Evolutionary conservation across 2,888 invertebrate species (phyloP), one percentile per base, ranked within the genome.

Genomic region (Lasiommata megera): DNA sequence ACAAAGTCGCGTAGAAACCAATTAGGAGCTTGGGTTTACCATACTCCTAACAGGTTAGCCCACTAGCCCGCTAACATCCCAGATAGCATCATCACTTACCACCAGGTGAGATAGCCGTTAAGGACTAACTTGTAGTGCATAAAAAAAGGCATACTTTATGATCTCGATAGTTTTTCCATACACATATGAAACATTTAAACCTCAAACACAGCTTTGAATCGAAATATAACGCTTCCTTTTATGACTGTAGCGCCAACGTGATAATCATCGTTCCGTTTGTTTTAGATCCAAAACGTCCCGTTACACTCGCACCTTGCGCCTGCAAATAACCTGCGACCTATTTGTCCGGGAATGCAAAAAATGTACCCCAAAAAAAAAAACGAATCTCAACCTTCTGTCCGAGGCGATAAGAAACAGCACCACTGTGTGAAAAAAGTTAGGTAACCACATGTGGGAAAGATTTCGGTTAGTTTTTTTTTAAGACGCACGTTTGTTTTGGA

Each of bases 311-410:
- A 90, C 90, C 90, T 89, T 90, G 90, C 89, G 77, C 75, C 79
- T 75, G 79, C 82, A 86, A 86, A 86, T 88, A 89, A 89, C 89
- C 88, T 89, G 88, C 87, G 88, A 88, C 88, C 88, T 87, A 83
- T 81, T 84, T 85, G 84, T 84, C 82, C 82, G 79, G 81, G 70
- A 63, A 59, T 61, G 66, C 23, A 76, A 79, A 84, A 84, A 88
- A 86, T 73, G 66, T 9, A 69, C 72, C 67, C 34, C 51, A 56
- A 28, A 11, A 18, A 2, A 8, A 12, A 9, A 11, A 48, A 6
- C 58, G 2, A 72, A 50, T 64, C 54, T 66, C 6, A 40, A 53
- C 61, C 52, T 56, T 72, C 62, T 44, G 1, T 0, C 0, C 0
- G 16, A 1, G 0, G 0, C 0, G 6, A 59, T 71, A 73, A 37